Conservation (phyloP, 2,113 vertebrate species). For the Nycticebus coucang region DNA sequence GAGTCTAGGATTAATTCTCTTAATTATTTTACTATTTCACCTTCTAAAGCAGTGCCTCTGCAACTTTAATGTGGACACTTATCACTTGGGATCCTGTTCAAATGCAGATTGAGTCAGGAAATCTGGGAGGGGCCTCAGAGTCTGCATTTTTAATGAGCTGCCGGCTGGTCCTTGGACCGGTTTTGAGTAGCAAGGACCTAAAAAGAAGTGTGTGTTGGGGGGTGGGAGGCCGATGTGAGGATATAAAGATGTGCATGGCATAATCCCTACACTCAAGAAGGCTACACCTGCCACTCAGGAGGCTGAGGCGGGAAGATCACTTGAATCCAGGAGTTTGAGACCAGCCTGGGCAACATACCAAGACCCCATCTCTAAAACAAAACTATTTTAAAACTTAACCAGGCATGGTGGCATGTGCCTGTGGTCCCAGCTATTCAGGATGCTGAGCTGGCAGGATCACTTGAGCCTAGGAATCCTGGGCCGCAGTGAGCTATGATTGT, state of each 20-base stretch:
- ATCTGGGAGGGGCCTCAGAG: not conserved
- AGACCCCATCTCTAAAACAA: too few species aligned
- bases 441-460: too few species aligned
- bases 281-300: too few species aligned
- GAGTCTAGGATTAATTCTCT: not conserved
- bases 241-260: not conserved
- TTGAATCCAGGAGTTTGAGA: too few species aligned
- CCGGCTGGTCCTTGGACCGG: not conserved
- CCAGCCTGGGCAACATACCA: too few species aligned
- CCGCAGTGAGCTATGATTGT: too few species aligned
- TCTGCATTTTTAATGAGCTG: not conserved
- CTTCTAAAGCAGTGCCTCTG: not conserved
- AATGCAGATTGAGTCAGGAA: not conserved
- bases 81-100: not conserved
- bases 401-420: too few species aligned
- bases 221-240: accelerated
- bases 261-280: not conserved
- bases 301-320: too few species aligned
- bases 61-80: not conserved
- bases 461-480: too few species aligned
- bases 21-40: not conserved
- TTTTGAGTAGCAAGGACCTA: not conserved
- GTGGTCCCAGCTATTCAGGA: too few species aligned
- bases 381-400: too few species aligned
- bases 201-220: too few species aligned